Evolutionary conservation across 1,140 invertebrate species (phyloP).

Genomic region (Geopemphigus sp.): DNA sequence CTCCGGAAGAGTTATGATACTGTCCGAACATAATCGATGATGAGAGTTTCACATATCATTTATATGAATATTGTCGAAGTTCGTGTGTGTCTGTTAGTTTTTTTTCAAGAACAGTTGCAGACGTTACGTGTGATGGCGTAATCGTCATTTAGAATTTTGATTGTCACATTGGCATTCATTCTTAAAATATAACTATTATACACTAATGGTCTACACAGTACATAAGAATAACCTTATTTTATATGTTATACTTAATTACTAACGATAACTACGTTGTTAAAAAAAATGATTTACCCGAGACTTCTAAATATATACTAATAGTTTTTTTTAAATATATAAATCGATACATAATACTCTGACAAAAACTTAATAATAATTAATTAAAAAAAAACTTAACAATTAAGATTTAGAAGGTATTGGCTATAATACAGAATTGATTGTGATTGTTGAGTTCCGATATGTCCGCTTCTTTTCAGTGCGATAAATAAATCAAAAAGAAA

Average conservation of each 20-base stretch:
- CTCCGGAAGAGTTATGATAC: slow-evolving; percentile 5
- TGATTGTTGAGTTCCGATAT: slow-evolving; percentile 46
- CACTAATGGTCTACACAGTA: slow-evolving; percentile 31
- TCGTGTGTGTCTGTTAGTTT: neutral
- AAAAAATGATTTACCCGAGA: slow-evolving; percentile 19
- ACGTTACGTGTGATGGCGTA: slow-evolving; percentile 33
- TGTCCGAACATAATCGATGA: neutral
- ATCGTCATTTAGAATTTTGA: slow-evolving; percentile 47
- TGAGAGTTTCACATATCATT: too few relatives aligned
- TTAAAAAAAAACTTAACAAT: slow-evolving; percentile 46
- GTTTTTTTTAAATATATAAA: neutral
- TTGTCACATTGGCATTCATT: slow-evolving; percentile 49
- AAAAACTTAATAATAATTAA: slow-evolving; percentile 2
- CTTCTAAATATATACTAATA: slow-evolving; percentile 27
- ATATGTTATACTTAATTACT: neutral
- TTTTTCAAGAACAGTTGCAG: slow-evolving; percentile 38
- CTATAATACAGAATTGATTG: slow-evolving; percentile 46
- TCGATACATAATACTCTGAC: slow-evolving; percentile 35
- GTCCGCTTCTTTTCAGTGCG: slow-evolving; percentile 35
- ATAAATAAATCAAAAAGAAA: neutral
- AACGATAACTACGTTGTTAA: neutral
- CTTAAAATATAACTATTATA: slow-evolving; percentile 26
- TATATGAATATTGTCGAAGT: neutral
- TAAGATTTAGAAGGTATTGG: slow-evolving; percentile 37
- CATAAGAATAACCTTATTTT: slow-evolving; percentile 21